Evolutionary conservation across 2,113 vertebrate species (phyloP), one percentile per base, ranked within the genome.

Genomic region (Dasypus novemcinctus): DNA sequence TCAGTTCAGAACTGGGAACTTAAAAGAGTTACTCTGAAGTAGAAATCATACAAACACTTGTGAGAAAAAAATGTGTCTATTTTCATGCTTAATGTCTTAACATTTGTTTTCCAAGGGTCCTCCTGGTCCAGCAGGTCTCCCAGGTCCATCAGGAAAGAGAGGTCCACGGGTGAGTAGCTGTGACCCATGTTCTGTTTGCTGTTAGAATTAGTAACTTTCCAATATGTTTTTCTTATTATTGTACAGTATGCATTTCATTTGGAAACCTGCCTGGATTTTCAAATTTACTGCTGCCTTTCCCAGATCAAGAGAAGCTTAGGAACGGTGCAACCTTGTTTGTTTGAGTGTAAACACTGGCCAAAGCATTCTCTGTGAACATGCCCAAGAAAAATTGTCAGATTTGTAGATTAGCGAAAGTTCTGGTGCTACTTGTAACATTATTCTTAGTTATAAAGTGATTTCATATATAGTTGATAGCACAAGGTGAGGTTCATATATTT

Each of bases 111-210:
- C 96, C 84, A 97, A 99, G 99, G 99, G 99, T 99, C 98, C 98
- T 96, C 98, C 98, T 95, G 99, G 99, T 98, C 99, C 98, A 90
- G 98, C 99, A 96, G 99, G 99, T 96, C 98, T 99, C 97, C 99
- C 99, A 97, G 99, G 99, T 96, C 99, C 98, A 41, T 89, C 98
- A 95, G 99, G 99, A 96, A 99, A 98, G 98, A 99, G 99, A 98
- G 99, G 99, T 90, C 98, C 99, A 46, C 98, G 99, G 99, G 99
- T 99, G 94, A 99, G 99, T 99, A 98, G 92, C 96, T 54, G 1
- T 0, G 6, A 11, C 54, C 0, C 21, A 13, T 78, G 96, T 43
- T 94, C 87, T 23, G 81, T n/a, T 90, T 84, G 87, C 79, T 96
- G 57, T 78, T 61, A 90, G 41, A 93, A 18, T 72, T 36, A 52